Evolutionary conservation across 2,797 vertebrate species (phyloP).

Genomic region (Apodemus agrarius): DNA sequence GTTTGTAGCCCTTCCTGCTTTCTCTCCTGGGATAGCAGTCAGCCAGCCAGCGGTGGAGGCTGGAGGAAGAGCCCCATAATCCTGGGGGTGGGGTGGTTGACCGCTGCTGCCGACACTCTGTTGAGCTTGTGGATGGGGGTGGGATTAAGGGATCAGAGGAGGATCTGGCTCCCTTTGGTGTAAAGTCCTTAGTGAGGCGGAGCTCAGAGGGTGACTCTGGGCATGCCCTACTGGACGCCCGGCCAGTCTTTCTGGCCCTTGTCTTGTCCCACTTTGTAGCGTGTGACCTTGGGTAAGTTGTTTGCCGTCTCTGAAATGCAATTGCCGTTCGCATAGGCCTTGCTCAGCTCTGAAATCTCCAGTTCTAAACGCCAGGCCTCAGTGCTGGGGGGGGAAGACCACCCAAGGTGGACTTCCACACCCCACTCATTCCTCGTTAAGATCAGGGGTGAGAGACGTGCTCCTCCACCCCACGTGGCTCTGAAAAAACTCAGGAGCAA

Average conservation of each 20-base stretch:
- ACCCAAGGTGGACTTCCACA: not conserved
- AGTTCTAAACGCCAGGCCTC: not conserved
- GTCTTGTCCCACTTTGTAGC: not conserved
- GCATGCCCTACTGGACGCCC: not conserved
- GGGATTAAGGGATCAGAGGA: constrained; percentile 69
- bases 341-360: not conserved
- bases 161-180: constrained; percentile 69
- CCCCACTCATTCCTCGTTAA: constrained; percentile 9
- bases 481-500: constrained; percentile 64
- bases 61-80: not conserved
- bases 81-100: not conserved
- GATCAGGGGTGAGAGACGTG: constrained; percentile 64
- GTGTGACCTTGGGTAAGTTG: constrained; percentile 72
- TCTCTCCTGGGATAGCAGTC: not conserved
- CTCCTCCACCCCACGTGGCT: constrained; percentile 65
- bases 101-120: not conserved
- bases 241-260: not conserved
- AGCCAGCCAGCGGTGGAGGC: not conserved
- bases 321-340: not conserved
- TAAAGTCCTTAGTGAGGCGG: constrained; percentile 43
- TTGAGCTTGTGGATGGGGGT: constrained; percentile 11
- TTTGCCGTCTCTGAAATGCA: constrained; percentile 50
- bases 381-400: not conserved
- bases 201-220: constrained; percentile 28
- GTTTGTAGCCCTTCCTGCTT: not conserved